Base-by-base conservation (phyloP, 2,888 invertebrate species). In the Ephialtes manifestator region DNA sequence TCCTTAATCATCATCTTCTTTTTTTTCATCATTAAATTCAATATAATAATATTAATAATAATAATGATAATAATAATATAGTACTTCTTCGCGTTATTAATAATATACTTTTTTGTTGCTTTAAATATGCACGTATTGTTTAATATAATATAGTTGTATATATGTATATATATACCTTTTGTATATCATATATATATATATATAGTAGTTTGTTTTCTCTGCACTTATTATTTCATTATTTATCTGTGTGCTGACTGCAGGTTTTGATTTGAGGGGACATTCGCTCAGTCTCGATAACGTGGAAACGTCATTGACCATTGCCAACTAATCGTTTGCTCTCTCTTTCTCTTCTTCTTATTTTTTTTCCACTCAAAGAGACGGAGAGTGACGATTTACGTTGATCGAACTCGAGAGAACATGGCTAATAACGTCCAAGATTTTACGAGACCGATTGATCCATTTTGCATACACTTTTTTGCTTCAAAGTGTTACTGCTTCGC, bases 181-280 rank as follows among this genome's bases (percentile, higher is more conserved):
- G 60, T 77, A 80, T 76, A 84, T 84, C 76, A 70, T 75, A 83
- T 72, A 83, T 92, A 91, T 80, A 81, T 86, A 75, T 75, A 83
- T 84, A 92, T 91, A 91, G 90, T 92, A 92, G 91, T 93, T 93
- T 92, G 90, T 81, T 84, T 93, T 89, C 89, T 93, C 91, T 92
- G 93, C 92, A 93, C 91, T 93, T 93, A 91, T 91, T 84, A 81
- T 81, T 81, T 84, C 84, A 79, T 67, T 92, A 89, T 90, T 90
- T 88, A 89, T 84, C 89, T 92, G 92, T 92, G 92, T 93, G 93
- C 92, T 93, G 92, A 93, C 93, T 94, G 93, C 90, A 92, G 93
- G 93, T 93, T 93, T 91, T 94, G 93, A 94, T 93, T 94, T 93
- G 91, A 91, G 90, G 92, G 93, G 90, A 91, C 88, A 84, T 88